Evolutionary conservation across 1,140 invertebrate genomes (phyloP).

Genomic region (Alviniconcha marisindica): DNA sequence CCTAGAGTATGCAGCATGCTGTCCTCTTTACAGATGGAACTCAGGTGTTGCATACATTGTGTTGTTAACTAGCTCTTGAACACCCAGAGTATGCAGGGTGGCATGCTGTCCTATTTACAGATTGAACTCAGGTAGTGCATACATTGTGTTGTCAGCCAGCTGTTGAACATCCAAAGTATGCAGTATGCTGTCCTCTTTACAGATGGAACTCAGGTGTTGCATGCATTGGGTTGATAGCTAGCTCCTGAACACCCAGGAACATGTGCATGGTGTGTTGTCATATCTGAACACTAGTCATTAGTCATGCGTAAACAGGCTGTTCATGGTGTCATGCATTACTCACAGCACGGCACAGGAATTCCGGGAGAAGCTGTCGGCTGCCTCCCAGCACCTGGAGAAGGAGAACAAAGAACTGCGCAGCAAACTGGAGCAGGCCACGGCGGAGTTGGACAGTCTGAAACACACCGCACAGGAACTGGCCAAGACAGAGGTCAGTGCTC

Average conservation of each 20-base stretch:
- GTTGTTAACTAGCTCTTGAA: too few relatives aligned
- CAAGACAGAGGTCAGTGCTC: slow-evolving; percentile 63
- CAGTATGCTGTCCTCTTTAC: slow-evolving; percentile 18
- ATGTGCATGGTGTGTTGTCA: too few relatives aligned
- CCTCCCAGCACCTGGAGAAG: slow-evolving; percentile 45
- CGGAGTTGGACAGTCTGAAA: slow-evolving; percentile 25
- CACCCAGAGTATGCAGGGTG: too few relatives aligned
- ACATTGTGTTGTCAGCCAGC: too few relatives aligned
- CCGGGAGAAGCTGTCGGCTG: slow-evolving; percentile 30
- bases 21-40: slow-evolving; percentile 33
- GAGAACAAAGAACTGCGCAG: slow-evolving; percentile 67
- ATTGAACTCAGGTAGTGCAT: too few relatives aligned
- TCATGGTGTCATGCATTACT: too few relatives aligned
- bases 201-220: slow-evolving; percentile 15
- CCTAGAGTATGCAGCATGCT: too few relatives aligned
- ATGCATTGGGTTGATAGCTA: background rate
- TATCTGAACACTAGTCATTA: too few relatives aligned
- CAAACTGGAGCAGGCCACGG: slow-evolving; percentile 47
- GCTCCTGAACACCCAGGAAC: too few relatives aligned
- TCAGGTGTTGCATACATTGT: too few relatives aligned
- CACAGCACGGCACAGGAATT: slow-evolving; percentile 17
- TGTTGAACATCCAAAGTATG: too few relatives aligned
- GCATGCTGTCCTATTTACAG: slow-evolving; percentile 29
- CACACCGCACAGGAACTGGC: slow-evolving; percentile 52
- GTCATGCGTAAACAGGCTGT: too few relatives aligned